These are phyloP conservation scores for Silurus meridionalis DNA, from an alignment of 2,113 vertebrate species.

Conservation along the genomic window DNA sequence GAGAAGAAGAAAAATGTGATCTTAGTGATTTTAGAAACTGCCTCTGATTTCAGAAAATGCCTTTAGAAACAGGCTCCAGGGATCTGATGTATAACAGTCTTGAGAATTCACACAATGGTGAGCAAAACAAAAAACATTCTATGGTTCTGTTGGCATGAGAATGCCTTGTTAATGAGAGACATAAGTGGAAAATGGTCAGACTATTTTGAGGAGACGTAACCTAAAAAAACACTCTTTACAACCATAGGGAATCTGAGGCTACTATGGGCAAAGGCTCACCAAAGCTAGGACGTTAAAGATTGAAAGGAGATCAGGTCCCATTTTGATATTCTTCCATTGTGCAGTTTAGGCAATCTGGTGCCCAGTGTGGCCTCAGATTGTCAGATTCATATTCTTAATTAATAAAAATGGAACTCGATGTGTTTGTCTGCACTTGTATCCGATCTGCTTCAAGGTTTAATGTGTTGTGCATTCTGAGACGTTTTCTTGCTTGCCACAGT, in stretches of 20 bases:
- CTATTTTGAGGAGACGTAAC: background rate
- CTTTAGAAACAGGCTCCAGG: background rate
- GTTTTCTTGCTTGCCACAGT: background rate
- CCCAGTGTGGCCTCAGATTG: background rate
- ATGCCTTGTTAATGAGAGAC: background rate
- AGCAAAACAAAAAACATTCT: background rate
- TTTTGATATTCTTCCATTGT: background rate
- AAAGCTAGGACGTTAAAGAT: background rate
- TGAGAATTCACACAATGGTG: background rate
- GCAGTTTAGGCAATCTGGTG: background rate
- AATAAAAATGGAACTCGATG: background rate
- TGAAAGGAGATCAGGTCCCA: background rate
- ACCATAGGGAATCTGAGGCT: background rate
- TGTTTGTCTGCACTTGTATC: background rate
- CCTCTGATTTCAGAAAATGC: too few relatives aligned
- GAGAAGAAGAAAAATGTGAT: background rate
- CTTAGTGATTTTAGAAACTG: background rate
- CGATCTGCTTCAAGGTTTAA: background rate
- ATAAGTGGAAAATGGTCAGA: background rate
- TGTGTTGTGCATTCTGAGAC: background rate
- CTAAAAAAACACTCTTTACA: background rate
- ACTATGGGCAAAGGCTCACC: background rate
- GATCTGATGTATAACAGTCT: background rate
- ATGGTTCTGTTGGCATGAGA: background rate
- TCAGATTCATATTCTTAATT: background rate